Conservation (phyloP, 2,888 invertebrate genomes). For the Seira sanloemensis region DNA sequence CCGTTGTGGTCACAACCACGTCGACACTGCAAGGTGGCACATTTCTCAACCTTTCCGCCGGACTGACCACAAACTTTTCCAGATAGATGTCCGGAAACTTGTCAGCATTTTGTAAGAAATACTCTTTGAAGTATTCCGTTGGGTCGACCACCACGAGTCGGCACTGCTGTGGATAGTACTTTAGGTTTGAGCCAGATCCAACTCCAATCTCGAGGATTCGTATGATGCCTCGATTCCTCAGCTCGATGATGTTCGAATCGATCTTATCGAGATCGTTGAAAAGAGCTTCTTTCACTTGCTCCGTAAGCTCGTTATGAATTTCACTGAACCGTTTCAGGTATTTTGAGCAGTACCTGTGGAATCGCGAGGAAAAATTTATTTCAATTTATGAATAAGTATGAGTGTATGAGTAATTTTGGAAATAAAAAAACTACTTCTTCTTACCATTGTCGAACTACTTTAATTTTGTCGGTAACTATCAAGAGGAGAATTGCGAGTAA, state of each 20-base stretch:
- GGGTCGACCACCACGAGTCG: slow-evolving; percentile 71
- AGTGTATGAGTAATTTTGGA: too few species aligned
- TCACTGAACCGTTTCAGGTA: slow-evolving; percentile 52
- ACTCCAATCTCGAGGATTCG: slow-evolving; percentile 72
- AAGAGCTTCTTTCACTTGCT: slow-evolving; percentile 63
- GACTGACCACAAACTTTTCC: slow-evolving; percentile 68
- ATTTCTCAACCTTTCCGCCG: slow-evolving; percentile 73
- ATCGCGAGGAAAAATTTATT: background rate
- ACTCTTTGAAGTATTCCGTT: slow-evolving; percentile 65
- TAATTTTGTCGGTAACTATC: slow-evolving; percentile 61
- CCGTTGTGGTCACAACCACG: slow-evolving; percentile 74
- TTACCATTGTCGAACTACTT: slow-evolving; percentile 67
- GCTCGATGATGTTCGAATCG: slow-evolving; percentile 66
- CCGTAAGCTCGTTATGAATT: slow-evolving; percentile 61
- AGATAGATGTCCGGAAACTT: slow-evolving; percentile 70
- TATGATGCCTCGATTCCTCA: slow-evolving; percentile 68
- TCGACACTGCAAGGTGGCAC: slow-evolving; percentile 73
- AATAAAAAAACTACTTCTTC: too few species aligned
- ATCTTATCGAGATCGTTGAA: slow-evolving; percentile 67
- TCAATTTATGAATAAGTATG: too few species aligned
- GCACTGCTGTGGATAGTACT: slow-evolving; percentile 70
- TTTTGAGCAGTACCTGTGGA: slow-evolving; percentile 62
- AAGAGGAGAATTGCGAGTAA: slow-evolving; percentile 47
- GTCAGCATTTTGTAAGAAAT: slow-evolving; percentile 64
- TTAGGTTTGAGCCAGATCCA: slow-evolving; percentile 68